Conservation (phyloP, 2,113 vertebrate species). For the Bettongia penicillata region DNA sequence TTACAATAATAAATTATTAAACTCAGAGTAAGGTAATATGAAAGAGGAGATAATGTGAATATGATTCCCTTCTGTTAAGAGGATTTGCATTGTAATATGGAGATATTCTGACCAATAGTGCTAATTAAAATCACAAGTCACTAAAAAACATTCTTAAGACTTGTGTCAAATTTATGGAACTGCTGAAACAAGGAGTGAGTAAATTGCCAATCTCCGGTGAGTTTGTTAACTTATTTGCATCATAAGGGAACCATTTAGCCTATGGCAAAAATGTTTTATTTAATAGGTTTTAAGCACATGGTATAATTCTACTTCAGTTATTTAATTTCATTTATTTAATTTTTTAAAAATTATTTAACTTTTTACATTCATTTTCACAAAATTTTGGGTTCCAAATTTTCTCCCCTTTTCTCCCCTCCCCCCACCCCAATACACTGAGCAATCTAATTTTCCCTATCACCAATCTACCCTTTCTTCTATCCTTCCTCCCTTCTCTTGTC, state of each 20-base stretch:
- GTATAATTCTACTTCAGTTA: neutral
- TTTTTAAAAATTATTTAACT: too few relatives aligned
- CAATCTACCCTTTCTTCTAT: too few relatives aligned
- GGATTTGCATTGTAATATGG: conserved; percentile 15
- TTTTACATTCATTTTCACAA: too few relatives aligned
- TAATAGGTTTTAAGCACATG: conserved; percentile 23
- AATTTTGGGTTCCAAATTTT: too few relatives aligned
- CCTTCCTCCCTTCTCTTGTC: too few relatives aligned
- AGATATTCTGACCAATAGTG: conserved; percentile 49
- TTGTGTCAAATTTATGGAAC: conserved; percentile 37
- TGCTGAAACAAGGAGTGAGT: conserved; percentile 22
- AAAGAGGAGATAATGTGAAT: conserved; percentile 32
- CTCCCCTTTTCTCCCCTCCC: too few relatives aligned
- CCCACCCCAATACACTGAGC: too few relatives aligned
- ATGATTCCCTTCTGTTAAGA: neutral
- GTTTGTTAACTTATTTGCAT: conserved; percentile 48
- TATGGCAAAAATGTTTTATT: conserved; percentile 34
- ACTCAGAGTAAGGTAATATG: neutral
- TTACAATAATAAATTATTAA: conserved; percentile 37
- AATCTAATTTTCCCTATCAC: too few relatives aligned
- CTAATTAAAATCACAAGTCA: conserved; percentile 58
- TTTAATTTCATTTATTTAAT: conserved; percentile 40
- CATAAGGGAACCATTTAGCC: neutral
- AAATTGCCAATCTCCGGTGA: conserved; percentile 20
- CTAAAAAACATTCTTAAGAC: conserved; percentile 37